phyloP scores from a whole-genome alignment of 2,113 vertebrate species.

The Oreocharis arfaki region DNA sequence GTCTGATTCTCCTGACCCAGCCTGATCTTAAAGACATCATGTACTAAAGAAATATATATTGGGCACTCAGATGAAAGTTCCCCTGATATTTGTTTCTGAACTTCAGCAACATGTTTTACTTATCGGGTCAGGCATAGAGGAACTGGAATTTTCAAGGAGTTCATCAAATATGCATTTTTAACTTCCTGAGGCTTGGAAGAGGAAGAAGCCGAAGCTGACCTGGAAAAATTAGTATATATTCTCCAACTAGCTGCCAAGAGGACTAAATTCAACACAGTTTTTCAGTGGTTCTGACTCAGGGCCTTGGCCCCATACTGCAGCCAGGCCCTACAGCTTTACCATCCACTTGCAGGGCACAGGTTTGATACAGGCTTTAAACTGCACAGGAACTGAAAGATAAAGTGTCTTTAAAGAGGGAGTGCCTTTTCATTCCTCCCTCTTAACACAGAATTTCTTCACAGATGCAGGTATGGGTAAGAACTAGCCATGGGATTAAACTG shows the following conservation, averaged over 20 bases:
- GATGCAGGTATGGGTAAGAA: not conserved
- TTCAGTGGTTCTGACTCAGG: not conserved
- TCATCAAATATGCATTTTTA: not conserved
- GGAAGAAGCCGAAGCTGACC: not conserved
- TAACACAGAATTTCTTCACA: not conserved
- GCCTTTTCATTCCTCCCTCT: not conserved
- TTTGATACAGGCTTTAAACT: not conserved
- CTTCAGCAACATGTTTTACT: not conserved
- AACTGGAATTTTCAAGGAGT: not conserved
- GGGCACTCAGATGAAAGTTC: not conserved
- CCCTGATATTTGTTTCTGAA: not conserved
- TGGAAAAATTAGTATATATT: not conserved
- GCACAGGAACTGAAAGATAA: not conserved
- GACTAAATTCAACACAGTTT: not conserved
- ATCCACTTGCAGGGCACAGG: not conserved
- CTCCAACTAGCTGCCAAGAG: not conserved
- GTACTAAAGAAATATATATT: not conserved
- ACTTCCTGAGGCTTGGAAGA: not conserved
- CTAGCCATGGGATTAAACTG: not conserved
- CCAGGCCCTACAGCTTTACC: not conserved
- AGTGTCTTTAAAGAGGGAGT: not conserved
- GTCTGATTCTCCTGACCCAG: not conserved
- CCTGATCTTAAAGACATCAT: not conserved
- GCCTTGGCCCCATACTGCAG: not conserved
- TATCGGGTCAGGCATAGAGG: not conserved